These are phyloP conservation scores for Drosophila lacertosa DNA, from an alignment of 1,140 invertebrate species.

Conservation along the genomic window DNA sequence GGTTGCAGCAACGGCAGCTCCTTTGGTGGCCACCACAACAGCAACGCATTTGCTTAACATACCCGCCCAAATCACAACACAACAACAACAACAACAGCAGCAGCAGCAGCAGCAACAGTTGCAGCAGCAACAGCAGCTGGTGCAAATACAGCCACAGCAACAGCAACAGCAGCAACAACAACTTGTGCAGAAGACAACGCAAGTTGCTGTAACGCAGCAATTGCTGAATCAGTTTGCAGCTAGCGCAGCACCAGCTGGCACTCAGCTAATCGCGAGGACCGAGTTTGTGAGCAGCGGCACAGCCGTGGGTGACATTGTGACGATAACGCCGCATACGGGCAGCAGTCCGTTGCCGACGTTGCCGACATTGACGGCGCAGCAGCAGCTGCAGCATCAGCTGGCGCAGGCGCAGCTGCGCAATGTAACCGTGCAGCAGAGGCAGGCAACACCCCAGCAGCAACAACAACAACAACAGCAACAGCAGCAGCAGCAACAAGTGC, in stretches of 20 bases:
- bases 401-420: conserved; percentile 76
- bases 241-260: conserved; percentile 26
- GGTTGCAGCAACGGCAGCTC: not conserved
- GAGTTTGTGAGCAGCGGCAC: conserved; percentile 62
- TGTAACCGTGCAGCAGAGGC: conserved; percentile 74
- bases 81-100: conserved; percentile 36
- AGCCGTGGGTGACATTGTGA: conserved; percentile 75
- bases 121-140: conserved; percentile 32
- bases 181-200: conserved; percentile 35
- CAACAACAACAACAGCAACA: conserved; percentile 62
- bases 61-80: conserved; percentile 67
- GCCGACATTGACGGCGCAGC: conserved; percentile 63
- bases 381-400: conserved; percentile 70
- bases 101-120: conserved; percentile 28
- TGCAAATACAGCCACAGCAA: conserved; percentile 32
- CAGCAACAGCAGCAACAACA: conserved; percentile 23
- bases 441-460: conserved; percentile 61
- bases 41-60: conserved; percentile 61
- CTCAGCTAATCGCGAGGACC: conserved; percentile 62
- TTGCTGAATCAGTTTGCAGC: conserved; percentile 62
- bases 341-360: conserved; percentile 61
- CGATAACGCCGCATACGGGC: conserved; percentile 68
- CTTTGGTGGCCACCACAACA: conserved; percentile 16
- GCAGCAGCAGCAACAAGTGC: conserved; percentile 36
- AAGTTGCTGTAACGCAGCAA: conserved; percentile 61